Evolutionary conservation across 2,113 vertebrate genomes (phyloP), one percentile per base, ranked within the genome.

Genomic region (Heterocephalus glaber): DNA sequence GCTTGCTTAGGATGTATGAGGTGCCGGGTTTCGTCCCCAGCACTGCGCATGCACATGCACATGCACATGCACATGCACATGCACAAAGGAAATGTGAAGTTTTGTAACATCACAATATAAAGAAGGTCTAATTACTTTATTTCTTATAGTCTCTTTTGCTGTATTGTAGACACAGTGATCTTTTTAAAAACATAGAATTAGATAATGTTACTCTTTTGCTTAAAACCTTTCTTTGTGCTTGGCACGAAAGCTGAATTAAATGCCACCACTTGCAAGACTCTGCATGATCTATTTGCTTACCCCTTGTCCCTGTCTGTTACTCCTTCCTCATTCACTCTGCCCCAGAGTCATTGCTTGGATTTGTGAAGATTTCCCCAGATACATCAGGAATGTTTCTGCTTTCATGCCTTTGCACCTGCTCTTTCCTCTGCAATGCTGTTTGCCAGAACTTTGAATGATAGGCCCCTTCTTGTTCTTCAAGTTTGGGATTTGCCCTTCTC

Each of bases 341-440:
- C 87, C 33, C 28, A 61, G 86, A 58, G 4, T 2, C 65, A 19
- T 52, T 52, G 79, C 52, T 44, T 52, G 88, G 70, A 44, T 72
- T 35, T n/a, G n/a, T 30, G 80, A 77, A 77, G 72, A 89, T 85
- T 93, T 79, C 90, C 90, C 47, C 44, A 70, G 76, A 44, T 61
- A n/a, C 35, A 61, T 44, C 56, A 66, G 14, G 30, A 68, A 80
- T 61, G 49, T 76, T 91, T 44, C 63, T 92, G 85, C 86, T 61
- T 66, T 87, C 56, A 72, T 4, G n/a, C 49, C 89, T 94, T 90
- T 81, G 86, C 52, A 85, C 65, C 90, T 81, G 77, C 82, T 88
- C 72, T 74, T 24, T 72, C 38, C 22, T 74, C 26, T 47, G 41
- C 41, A 74, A 61, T 54, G 65, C 70, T 93, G 47, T 93, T 70